Base-by-base conservation (phyloP, 2,113 vertebrate species). In the Bubo blakistoni region DNA sequence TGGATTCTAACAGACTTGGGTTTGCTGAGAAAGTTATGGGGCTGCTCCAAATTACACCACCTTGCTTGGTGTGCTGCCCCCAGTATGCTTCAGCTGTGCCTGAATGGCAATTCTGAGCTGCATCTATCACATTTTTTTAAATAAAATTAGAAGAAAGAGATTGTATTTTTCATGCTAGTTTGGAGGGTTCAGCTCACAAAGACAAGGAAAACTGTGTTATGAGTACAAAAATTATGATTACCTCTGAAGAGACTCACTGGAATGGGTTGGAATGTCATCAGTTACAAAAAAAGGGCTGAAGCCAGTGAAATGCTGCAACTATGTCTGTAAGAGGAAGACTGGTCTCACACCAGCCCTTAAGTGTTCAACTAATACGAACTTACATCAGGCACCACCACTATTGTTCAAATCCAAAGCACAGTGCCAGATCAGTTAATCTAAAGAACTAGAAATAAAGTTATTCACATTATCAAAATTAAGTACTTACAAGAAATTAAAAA, bases 331-430 rank as follows among this genome's bases (percentile, higher is more conserved):
- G 24, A 69, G 40, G 22, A 10, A 55, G 1, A 22, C 7, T 58
- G 30, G 32, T 58, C 51, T 81, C 66, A 55, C 19, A 13, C 15
- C 38, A 80, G 21, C 22, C 14, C 40, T 51, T 36, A 2, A 69
- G 3, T 13, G 15, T 49, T 62, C 57, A 32, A 0, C 16, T 70
- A 15, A 24, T n/a, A 6, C 3, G 1, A 54, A 38, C 0, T 3
- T 9, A 18, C 9, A 62, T 25, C 76, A 78, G 44, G 30, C 42
- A 86, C 62, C 67, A 52, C 47, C 49, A 34, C 18, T 52, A 0
- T 1, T 5, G 2, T 8, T 44, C 32, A 58, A 24, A 82, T n/a
- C 13, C 59, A 44, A 81, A 80, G 40, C 21, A 47, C 14, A 58
- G 18, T 16, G 14, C 17, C 66, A 32, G 36, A 80, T 32, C 82